Evolutionary conservation across 1,140 invertebrate species (phyloP).

Genomic region (Cheumatopsyche charites): DNA sequence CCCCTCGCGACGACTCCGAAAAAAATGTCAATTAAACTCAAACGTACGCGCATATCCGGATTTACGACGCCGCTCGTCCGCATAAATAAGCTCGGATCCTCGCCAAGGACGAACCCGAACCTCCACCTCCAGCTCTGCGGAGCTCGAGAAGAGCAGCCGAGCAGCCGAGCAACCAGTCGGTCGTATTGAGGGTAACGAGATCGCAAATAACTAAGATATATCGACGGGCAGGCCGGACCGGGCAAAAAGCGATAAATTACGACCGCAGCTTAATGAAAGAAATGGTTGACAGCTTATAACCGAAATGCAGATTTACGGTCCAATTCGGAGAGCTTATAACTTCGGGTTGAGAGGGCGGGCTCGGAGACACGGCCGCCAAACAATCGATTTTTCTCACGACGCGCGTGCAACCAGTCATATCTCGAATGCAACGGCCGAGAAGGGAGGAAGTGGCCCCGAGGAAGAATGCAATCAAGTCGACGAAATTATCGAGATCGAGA

Average conservation of each 20-base stretch:
- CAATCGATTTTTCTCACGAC: slow-evolving; percentile 33
- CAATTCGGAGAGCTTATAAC: slow-evolving; percentile 39
- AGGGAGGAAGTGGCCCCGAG: not conserved
- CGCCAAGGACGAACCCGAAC: no score
- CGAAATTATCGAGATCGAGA: slow-evolving; percentile 20
- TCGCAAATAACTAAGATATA: slow-evolving; percentile 44
- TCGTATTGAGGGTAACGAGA: slow-evolving; percentile 40
- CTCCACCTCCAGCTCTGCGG: not conserved
- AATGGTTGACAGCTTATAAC: slow-evolving; percentile 47
- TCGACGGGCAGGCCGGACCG: slow-evolving; percentile 35
- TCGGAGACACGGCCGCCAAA: slow-evolving; percentile 18
- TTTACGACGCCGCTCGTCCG: not conserved
- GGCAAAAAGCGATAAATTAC: slow-evolving; percentile 47
- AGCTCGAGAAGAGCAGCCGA: not conserved
- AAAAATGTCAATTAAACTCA: no score
- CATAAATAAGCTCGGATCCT: not conserved
- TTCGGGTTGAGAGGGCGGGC: slow-evolving; percentile 34
- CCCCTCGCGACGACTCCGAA: no score
- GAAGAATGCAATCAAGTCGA: slow-evolving; percentile 21
- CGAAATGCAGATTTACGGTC: slow-evolving; percentile 48
- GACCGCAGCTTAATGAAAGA: slow-evolving; percentile 46
- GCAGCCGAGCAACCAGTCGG: not conserved
- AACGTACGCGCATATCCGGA: no score
- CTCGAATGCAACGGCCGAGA: no score
- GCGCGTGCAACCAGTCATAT: not conserved